Conservation (phyloP, 2,888 invertebrate genomes). For the Megamerina dolium region DNA sequence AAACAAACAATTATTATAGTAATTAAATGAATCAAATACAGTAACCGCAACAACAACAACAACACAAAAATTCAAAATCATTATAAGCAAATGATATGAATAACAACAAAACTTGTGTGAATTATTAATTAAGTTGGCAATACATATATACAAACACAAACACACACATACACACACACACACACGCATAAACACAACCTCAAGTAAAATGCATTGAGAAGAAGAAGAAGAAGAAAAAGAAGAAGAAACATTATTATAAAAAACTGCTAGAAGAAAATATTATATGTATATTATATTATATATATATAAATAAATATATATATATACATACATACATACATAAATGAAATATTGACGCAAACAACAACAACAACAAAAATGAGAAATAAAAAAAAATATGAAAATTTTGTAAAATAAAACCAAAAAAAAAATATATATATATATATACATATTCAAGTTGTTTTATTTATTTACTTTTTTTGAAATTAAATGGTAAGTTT, state of each 20-base stretch:
- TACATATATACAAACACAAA: neutral
- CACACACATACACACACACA: neutral
- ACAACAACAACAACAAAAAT: no score
- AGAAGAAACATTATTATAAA: neutral
- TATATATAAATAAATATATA: constrained; percentile 11
- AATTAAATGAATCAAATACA: neutral
- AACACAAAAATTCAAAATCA: neutral
- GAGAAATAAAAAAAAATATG: constrained; percentile 22
- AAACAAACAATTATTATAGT: neutral
- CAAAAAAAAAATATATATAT: no score
- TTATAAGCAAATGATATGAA: neutral
- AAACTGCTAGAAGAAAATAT: constrained; percentile 1
- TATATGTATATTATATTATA: constrained; percentile 6
- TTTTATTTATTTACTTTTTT: no score
- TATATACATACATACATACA: constrained; percentile 17
- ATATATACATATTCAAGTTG: no score
- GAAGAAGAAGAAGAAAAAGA: constrained; percentile 1
- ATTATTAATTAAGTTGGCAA: neutral
- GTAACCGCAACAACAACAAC: neutral
- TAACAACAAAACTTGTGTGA: neutral
- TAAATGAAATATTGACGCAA: constrained; percentile 26
- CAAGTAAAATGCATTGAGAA: no score
- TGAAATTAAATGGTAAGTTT: no score
- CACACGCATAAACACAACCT: no score
- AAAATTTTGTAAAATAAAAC: constrained; percentile 28